A percentile compares a stretch with the other conserved stretches of the same genome.
Evolutionary conservation across 2,113 vertebrate genomes (phyloP).

Genomic region (Gambusia holbrooki): DNA sequence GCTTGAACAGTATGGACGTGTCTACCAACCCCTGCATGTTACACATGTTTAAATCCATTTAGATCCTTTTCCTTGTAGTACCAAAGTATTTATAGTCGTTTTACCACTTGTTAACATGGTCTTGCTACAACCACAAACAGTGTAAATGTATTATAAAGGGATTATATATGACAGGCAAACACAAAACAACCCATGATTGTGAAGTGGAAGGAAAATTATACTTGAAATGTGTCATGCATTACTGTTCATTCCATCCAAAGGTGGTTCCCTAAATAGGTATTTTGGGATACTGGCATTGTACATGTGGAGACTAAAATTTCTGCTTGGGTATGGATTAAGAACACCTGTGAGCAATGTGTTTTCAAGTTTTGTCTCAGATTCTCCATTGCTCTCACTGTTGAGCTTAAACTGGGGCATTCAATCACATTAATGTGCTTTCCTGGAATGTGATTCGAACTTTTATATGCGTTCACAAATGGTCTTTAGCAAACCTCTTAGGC

Average conservation of each 20-base stretch:
- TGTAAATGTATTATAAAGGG: background rate
- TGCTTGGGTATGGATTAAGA: no score
- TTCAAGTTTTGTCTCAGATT: no score
- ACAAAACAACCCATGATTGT: no score
- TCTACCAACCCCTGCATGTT: constrained; percentile 21
- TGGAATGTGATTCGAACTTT: background rate
- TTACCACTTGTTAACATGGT: no score
- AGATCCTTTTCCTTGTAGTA: background rate
- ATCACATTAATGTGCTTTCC: background rate
- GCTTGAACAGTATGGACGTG: constrained; percentile 20
- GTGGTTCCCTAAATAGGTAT: no score
- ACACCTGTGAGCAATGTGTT: no score
- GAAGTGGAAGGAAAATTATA: no score
- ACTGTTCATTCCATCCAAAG: no score
- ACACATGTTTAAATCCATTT: constrained; percentile 22
- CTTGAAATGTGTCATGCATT: no score
- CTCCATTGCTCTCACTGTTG: background rate
- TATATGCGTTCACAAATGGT: background rate
- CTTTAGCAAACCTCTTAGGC: background rate
- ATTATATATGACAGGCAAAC: background rate
- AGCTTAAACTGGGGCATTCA: background rate
- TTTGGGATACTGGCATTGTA: no score
- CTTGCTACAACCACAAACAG: background rate
- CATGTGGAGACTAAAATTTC: no score
- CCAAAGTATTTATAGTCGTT: no score